Conservation (phyloP, 2,113 vertebrate genomes). For the Sisor rabdophorus region DNA sequence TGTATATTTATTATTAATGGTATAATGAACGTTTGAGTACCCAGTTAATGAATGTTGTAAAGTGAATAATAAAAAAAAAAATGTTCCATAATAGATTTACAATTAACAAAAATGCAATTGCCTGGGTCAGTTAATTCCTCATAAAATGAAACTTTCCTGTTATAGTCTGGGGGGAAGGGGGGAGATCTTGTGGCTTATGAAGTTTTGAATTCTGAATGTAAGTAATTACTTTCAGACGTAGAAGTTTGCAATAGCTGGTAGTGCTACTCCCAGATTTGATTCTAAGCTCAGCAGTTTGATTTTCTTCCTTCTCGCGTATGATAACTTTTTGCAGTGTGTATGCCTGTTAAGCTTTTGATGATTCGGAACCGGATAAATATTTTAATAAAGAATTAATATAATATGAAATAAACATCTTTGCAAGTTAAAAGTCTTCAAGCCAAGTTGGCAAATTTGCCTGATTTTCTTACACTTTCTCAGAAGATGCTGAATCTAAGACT, state of each 20-base stretch:
- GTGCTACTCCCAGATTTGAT: not conserved
- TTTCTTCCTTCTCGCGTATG: not conserved
- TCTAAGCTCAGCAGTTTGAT: not conserved
- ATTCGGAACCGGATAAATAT: too few relatives aligned
- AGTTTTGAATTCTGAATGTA: not conserved
- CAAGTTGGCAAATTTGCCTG: too few relatives aligned
- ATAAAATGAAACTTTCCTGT: not conserved
- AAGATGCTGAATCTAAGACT: too few relatives aligned
- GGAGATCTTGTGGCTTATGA: too few relatives aligned
- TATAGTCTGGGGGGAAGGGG: too few relatives aligned
- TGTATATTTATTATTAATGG: too few relatives aligned
- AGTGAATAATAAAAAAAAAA: not conserved
- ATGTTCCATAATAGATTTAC: not conserved
- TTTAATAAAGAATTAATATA: too few relatives aligned
- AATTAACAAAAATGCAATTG: not conserved
- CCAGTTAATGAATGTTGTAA: not conserved
- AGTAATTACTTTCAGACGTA: not conserved
- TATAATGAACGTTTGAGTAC: not conserved
- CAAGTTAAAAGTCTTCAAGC: too few relatives aligned
- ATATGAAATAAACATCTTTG: too few relatives aligned
- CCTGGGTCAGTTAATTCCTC: not conserved
- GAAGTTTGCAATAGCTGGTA: not conserved
- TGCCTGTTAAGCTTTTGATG: too few relatives aligned
- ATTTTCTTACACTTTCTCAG: too few relatives aligned
- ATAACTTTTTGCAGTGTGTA: too few relatives aligned